Evolutionary conservation across 2,113 vertebrate genomes (phyloP).

Genomic region (Sorex fumeus): DNA sequence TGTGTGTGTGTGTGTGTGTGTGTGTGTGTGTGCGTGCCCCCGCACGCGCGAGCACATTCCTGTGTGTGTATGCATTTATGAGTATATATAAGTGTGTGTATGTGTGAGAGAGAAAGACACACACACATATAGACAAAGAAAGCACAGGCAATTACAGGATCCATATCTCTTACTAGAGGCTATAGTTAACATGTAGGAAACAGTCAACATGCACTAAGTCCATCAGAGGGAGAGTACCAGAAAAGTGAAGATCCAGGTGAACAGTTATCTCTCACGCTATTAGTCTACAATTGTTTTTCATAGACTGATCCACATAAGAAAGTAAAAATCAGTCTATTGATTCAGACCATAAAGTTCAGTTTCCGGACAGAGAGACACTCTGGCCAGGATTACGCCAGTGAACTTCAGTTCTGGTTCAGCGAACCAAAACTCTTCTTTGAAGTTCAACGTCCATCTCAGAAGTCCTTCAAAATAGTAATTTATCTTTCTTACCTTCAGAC

Average conservation of each 20-base stretch:
- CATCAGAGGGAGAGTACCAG: not conserved
- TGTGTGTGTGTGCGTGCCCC: no score
- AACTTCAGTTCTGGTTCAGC: no score
- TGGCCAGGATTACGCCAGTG: not conserved
- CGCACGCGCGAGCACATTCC: no score
- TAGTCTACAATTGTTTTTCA: not conserved
- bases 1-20: not conserved
- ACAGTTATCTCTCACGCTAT: not conserved
- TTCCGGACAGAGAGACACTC: no score
- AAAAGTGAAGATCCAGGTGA: no score
- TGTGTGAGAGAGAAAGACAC: not conserved
- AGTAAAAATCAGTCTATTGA: rapidly evolving
- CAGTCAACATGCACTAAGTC: no score
- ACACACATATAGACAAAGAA: no score
- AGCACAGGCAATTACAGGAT: no score
- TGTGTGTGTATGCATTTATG: no score
- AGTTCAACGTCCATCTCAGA: not conserved
- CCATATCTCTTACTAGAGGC: not conserved
- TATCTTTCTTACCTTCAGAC: not conserved
- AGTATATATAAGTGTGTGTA: no score
- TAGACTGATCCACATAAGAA: not conserved
- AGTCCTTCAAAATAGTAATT: no score
- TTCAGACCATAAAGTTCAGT: rapidly evolving
- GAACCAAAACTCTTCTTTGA: not conserved
- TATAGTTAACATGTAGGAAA: not conserved